These are phyloP conservation scores for Sipha flava DNA, from an alignment of 1,140 invertebrate species.

Conservation along the genomic window DNA sequence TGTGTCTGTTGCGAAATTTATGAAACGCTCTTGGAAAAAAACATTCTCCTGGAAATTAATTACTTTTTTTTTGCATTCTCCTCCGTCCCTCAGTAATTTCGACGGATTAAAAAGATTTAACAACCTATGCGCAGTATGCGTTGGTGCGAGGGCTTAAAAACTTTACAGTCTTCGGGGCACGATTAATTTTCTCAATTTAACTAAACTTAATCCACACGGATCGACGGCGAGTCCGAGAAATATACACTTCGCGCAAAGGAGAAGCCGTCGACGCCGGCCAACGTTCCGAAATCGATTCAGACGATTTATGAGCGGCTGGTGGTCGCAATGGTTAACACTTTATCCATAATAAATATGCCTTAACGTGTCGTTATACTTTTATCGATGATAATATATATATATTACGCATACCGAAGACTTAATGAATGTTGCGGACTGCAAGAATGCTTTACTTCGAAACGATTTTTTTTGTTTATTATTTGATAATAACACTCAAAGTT, in stretches of 20 bases:
- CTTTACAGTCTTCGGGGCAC: background rate
- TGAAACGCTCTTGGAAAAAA: conserved; percentile 8
- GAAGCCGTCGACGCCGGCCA: background rate
- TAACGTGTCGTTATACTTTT: background rate
- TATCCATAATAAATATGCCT: background rate
- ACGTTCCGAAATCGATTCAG: background rate
- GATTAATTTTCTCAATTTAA: conserved; percentile 26
- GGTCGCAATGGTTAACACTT: background rate
- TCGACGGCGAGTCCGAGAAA: background rate
- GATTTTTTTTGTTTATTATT: background rate
- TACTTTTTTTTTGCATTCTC: background rate
- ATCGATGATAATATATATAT: background rate
- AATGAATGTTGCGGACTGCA: conserved; percentile 1
- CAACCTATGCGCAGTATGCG: background rate
- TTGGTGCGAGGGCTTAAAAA: background rate
- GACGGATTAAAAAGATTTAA: conserved; percentile 27
- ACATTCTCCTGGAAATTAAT: conserved; percentile 1
- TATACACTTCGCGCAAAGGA: background rate
- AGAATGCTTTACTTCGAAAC: background rate
- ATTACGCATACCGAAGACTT: background rate
- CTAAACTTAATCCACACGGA: background rate
- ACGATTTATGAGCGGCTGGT: background rate
- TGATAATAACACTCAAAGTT: background rate
- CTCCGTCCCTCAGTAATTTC: background rate
- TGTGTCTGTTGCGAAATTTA: background rate